These are phyloP conservation scores for Parapsyche elsis DNA, from an alignment of 1,140 invertebrate species.

Conservation along the genomic window DNA sequence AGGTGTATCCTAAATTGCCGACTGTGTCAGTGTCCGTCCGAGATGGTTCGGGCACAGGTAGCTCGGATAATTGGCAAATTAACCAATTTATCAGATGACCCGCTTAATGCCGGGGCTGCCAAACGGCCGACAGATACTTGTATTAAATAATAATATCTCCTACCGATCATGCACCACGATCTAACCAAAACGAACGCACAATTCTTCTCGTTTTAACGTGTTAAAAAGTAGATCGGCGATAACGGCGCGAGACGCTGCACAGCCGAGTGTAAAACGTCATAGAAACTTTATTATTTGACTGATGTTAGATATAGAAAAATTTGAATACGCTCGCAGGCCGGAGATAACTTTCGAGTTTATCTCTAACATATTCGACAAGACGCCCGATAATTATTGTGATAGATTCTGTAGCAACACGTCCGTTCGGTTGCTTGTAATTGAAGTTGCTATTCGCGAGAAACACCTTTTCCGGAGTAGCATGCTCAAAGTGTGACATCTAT, in stretches of 20 bases:
- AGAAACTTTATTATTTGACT: too few relatives aligned
- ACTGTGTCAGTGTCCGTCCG: background rate
- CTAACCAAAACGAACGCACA: constrained; percentile 48
- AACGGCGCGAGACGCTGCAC: too few relatives aligned
- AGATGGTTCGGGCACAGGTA: constrained; percentile 45
- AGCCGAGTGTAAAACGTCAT: too few relatives aligned
- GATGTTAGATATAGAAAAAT: too few relatives aligned
- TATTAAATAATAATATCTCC: constrained; percentile 54
- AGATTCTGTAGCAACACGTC: background rate
- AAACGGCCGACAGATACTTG: constrained; percentile 47
- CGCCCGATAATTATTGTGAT: background rate
- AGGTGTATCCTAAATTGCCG: constrained; percentile 38
- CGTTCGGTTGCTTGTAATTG: too few relatives aligned
- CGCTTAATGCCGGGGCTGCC: constrained; percentile 54
- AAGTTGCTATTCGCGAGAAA: too few relatives aligned
- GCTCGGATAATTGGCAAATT: constrained; percentile 55
- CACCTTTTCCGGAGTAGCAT: too few relatives aligned
- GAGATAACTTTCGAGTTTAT: background rate
- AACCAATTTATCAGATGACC: constrained; percentile 57
- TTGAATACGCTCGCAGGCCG: too few relatives aligned
- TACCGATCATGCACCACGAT: constrained; percentile 51
- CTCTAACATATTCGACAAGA: background rate
- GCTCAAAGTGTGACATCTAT: too few relatives aligned
- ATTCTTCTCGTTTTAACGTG: background rate
- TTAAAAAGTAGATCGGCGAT: too few relatives aligned